Conservation (phyloP, 2,113 vertebrate genomes). For the Chamaea fasciata region DNA sequence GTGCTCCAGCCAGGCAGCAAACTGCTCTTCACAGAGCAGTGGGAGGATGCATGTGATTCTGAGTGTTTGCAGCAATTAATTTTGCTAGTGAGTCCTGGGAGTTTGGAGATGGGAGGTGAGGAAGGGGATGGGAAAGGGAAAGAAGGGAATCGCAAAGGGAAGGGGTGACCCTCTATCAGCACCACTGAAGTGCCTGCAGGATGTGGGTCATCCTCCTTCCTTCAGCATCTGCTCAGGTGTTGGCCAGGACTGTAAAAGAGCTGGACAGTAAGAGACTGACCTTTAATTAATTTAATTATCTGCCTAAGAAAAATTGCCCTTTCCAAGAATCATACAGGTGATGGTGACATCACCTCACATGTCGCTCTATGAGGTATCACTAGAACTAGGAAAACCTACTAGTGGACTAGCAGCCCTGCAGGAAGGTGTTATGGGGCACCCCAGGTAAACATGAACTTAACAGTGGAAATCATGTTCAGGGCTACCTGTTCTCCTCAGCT, state of each 20-base stretch:
- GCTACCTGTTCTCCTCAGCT: background rate
- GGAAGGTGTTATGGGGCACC: background rate
- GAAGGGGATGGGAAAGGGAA: background rate
- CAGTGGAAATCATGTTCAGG: background rate
- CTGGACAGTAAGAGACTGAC: background rate
- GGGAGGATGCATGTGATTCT: background rate
- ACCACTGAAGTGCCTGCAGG: background rate
- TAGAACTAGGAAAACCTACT: background rate
- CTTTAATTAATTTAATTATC: background rate
- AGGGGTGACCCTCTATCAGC: background rate
- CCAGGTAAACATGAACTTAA: rapidly evolving
- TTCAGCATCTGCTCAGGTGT: background rate
- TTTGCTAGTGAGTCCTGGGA: background rate
- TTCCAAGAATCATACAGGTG: background rate
- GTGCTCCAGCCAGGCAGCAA: background rate
- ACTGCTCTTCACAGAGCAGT: background rate
- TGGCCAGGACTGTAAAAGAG: background rate
- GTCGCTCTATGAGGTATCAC: background rate
- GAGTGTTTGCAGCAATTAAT: background rate
- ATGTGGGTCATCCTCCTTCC: background rate
- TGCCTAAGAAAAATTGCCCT: background rate
- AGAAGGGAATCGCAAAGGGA: background rate
- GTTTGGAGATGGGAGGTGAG: background rate
- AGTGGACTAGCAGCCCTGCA: background rate
- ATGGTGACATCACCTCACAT: background rate